phyloP scores from a whole-genome alignment of 2,113 vertebrate species.

The Nanorana parkeri region DNA sequence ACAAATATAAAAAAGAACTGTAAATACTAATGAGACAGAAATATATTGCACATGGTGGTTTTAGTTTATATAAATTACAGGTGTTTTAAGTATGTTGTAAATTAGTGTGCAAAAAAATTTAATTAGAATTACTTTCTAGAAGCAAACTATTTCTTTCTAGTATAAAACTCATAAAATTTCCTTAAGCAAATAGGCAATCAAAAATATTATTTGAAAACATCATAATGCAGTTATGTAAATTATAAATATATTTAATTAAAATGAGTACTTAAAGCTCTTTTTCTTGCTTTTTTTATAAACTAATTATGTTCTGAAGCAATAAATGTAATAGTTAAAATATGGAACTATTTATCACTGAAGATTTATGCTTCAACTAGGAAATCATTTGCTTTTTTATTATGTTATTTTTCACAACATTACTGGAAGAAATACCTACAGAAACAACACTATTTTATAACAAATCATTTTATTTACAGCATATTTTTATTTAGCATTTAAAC shows the following conservation, averaged over 20 bases:
- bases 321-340: conserved; percentile 17
- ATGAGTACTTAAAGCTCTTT: conserved; percentile 14
- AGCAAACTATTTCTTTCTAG: not conserved
- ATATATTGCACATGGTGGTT: no score
- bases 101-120: not conserved
- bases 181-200: conserved; percentile 19
- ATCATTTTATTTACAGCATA: no score
- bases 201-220: conserved; percentile 11
- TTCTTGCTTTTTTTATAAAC: not conserved
- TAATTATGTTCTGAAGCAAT: conserved; percentile 9
- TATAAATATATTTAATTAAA: conserved; percentile 44
- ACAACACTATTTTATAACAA: no score
- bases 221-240: conserved; percentile 14
- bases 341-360: not conserved
- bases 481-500: no score
- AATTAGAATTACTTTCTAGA: not conserved
- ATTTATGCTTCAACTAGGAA: no score
- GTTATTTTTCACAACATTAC: no score
- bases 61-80: not conserved
- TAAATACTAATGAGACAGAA: no score
- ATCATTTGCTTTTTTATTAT: no score
- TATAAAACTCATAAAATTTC: no score
- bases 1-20: not conserved
- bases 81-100: conserved; percentile 1
- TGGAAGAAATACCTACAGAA: no score